These are phyloP conservation scores for Mythimna ferrago DNA, from an alignment of 2,888 invertebrate genomes.

Conservation along the genomic window DNA sequence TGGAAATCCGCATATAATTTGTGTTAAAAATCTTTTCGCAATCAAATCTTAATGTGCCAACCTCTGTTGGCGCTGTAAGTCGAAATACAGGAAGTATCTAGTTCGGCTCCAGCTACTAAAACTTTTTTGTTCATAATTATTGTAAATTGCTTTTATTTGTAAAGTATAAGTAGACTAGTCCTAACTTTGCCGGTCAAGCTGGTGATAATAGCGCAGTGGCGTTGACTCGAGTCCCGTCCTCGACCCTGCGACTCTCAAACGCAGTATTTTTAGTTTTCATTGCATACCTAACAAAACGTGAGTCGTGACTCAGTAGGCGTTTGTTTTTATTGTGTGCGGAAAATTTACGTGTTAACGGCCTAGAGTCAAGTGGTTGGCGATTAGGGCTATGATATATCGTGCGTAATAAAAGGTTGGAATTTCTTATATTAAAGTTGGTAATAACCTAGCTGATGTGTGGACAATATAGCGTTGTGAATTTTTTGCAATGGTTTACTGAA, in stretches of 20 bases:
- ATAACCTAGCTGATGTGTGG: not conserved
- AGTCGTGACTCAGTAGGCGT: slow-evolving; percentile 63
- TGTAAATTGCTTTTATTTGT: no score
- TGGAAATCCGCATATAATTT: no score
- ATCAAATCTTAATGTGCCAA: no score
- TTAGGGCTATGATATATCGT: slow-evolving; percentile 48
- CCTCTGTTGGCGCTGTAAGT: no score
- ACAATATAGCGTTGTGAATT: not conserved
- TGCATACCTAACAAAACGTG: slow-evolving; percentile 66
- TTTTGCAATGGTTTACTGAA: not conserved
- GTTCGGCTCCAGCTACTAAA: no score
- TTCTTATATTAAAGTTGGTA: slow-evolving; percentile 6
- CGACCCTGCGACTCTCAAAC: slow-evolving; percentile 70
- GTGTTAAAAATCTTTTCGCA: no score
- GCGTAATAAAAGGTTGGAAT: slow-evolving; percentile 33
- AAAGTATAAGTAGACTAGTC: slow-evolving; percentile 23
- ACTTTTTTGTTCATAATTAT: no score
- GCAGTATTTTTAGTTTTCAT: slow-evolving; percentile 67
- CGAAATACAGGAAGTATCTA: no score
- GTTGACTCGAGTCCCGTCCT: slow-evolving; percentile 77
- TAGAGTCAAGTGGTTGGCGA: slow-evolving; percentile 33
- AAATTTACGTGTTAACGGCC: slow-evolving; percentile 44
- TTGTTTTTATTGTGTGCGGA: slow-evolving; percentile 53
- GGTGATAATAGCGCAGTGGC: slow-evolving; percentile 65
- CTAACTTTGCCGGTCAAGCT: slow-evolving; percentile 32